Conservation (phyloP, 2,888 invertebrate species). For the Cheilosia vulpina region DNA sequence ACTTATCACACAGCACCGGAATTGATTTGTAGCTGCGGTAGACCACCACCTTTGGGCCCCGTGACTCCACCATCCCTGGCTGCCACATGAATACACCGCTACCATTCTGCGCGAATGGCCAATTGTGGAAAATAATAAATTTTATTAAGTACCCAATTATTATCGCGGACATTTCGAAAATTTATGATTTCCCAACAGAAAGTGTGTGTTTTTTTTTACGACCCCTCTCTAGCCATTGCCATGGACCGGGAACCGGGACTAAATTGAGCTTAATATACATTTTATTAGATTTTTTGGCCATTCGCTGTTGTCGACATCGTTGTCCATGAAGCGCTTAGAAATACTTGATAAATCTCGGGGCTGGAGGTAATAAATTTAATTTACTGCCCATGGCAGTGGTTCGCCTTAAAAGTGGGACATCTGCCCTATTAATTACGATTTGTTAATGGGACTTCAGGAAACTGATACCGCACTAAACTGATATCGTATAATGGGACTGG, state of each 20-base stretch:
- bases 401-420: constrained; percentile 66
- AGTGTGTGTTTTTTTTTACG: constrained; percentile 58
- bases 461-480: constrained; percentile 57
- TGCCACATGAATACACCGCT: constrained; percentile 18
- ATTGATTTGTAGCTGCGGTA: constrained; percentile 75
- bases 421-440: constrained; percentile 70
- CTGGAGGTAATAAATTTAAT: constrained; percentile 61
- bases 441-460: constrained; percentile 70
- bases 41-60: constrained; percentile 66
- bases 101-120: constrained; percentile 72
- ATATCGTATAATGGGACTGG: constrained; percentile 39
- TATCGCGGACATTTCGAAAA: constrained; percentile 74
- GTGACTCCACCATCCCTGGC: constrained; percentile 38
- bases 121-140: constrained; percentile 75
- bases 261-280: constrained; percentile 72
- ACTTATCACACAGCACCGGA: constrained; percentile 72
- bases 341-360: constrained; percentile 25
- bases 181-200: constrained; percentile 73
- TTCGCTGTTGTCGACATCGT: constrained; percentile 28
- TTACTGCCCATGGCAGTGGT: constrained; percentile 49
- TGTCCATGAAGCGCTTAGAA: constrained; percentile 61
- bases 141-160: constrained; percentile 75
- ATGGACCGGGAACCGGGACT: constrained; percentile 22
- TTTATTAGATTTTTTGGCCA: constrained; percentile 44
- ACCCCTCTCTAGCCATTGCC: constrained; percentile 40